These are phyloP conservation scores for Oriolus oriolus DNA, from an alignment of 2,113 vertebrate species.

Conservation along the genomic window DNA sequence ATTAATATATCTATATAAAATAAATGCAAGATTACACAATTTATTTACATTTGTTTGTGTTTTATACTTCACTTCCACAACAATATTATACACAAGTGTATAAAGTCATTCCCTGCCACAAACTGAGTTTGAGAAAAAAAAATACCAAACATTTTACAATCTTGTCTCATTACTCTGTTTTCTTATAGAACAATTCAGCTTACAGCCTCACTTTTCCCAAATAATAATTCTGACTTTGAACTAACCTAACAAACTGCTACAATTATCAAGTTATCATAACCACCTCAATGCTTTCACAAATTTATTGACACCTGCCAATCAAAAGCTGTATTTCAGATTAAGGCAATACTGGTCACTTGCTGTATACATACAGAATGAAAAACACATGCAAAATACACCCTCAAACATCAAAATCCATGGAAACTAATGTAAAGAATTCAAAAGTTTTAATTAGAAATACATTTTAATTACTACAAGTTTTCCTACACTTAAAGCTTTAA, in stretches of 20 bases:
- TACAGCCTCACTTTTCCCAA: neutral
- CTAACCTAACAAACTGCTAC: neutral
- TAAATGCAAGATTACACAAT: neutral
- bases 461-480: neutral
- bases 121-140: neutral
- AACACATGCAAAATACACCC: neutral
- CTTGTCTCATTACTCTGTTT: neutral
- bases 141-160: neutral
- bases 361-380: neutral
- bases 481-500: neutral
- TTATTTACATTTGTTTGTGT: neutral
- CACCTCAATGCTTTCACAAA: neutral
- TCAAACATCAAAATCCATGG: neutral
- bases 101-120: neutral
- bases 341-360: neutral
- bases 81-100: neutral
- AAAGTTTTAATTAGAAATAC: neutral
- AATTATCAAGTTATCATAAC: neutral
- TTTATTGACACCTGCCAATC: neutral
- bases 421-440: neutral
- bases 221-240: neutral
- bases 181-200: neutral
- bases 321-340: neutral
- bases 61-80: neutral
- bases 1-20: neutral